Conservation (phyloP, 2,797 vertebrate species). For the Loriculus beryllinus region DNA sequence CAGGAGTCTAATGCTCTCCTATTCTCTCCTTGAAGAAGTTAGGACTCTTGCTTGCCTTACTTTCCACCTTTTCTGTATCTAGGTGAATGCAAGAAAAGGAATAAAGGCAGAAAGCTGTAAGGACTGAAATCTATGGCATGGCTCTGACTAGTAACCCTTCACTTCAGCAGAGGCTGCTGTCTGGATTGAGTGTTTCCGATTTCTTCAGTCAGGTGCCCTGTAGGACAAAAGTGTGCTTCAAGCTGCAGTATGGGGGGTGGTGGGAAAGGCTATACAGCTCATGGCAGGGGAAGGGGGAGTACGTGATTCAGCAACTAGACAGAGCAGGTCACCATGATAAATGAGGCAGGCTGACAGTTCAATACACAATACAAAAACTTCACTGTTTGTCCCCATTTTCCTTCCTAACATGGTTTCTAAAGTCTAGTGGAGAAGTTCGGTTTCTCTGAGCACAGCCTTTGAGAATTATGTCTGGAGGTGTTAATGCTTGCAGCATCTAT, state of each 20-base stretch:
- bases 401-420: background rate
- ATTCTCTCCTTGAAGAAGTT: background rate
- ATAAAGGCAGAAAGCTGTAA: background rate
- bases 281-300: background rate
- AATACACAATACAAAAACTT: rapidly evolving
- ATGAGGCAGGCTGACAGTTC: background rate
- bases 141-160: background rate
- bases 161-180: background rate
- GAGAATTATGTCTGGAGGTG: rapidly evolving
- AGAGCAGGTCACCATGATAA: background rate
- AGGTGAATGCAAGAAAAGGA: background rate
- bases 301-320: background rate
- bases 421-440: background rate
- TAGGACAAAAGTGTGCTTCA: rapidly evolving
- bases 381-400: background rate
- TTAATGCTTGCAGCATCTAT: background rate
- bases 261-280: background rate
- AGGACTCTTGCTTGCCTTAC: background rate
- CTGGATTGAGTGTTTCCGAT: background rate
- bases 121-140: background rate
- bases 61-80: background rate
- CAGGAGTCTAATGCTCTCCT: background rate
- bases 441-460: background rate
- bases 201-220: background rate
- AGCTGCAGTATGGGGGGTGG: background rate